A percentile compares a stretch with the other conserved stretches of the same genome.
phyloP scores from a whole-genome alignment of 1,140 invertebrate species.

The Drosophila seguyi region DNA sequence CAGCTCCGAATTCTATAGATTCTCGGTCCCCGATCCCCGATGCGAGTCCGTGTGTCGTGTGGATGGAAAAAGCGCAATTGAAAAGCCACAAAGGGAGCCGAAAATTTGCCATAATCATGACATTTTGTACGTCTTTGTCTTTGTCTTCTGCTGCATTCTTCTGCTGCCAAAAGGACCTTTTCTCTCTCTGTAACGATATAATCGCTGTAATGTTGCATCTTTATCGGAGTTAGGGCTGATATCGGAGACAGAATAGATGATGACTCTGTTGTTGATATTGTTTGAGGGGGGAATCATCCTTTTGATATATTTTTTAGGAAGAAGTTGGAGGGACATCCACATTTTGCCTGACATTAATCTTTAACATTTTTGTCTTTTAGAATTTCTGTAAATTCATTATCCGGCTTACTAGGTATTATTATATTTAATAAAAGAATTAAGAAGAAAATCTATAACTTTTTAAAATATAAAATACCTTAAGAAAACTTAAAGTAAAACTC shows the following conservation, averaged over 20 bases:
- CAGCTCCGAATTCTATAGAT: slow-evolving; percentile 22
- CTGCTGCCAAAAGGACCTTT: slow-evolving; percentile 18
- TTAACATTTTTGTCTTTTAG: not conserved
- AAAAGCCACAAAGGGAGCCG: slow-evolving; percentile 68
- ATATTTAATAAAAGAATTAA: too few relatives aligned
- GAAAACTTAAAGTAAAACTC: not conserved
- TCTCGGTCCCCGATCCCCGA: slow-evolving; percentile 13
- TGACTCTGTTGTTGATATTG: slow-evolving; percentile 57
- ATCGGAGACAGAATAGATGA: slow-evolving; percentile 26
- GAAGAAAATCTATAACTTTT: too few relatives aligned
- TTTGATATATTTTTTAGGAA: slow-evolving; percentile 35
- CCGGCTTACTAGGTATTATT: not conserved
- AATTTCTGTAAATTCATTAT: not conserved
- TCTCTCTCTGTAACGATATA: slow-evolving; percentile 35
- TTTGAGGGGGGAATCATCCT: slow-evolving; percentile 2
- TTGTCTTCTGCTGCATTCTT: slow-evolving; percentile 15
- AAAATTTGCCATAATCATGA: slow-evolving; percentile 83
- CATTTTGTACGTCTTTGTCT: slow-evolving; percentile 47
- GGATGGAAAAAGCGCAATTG: slow-evolving; percentile 73
- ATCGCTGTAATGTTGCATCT: slow-evolving; percentile 78
- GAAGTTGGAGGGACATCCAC: slow-evolving; percentile 1
- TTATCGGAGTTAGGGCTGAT: slow-evolving; percentile 39
- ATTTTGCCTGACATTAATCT: not conserved
- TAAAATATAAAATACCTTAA: too few relatives aligned
- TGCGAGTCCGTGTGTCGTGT: slow-evolving; percentile 31